Evolutionary conservation across 2,888 invertebrate genomes (phyloP), one percentile per base, ranked within the genome.

Genomic region (Acanthosepion pharaonis): DNA sequence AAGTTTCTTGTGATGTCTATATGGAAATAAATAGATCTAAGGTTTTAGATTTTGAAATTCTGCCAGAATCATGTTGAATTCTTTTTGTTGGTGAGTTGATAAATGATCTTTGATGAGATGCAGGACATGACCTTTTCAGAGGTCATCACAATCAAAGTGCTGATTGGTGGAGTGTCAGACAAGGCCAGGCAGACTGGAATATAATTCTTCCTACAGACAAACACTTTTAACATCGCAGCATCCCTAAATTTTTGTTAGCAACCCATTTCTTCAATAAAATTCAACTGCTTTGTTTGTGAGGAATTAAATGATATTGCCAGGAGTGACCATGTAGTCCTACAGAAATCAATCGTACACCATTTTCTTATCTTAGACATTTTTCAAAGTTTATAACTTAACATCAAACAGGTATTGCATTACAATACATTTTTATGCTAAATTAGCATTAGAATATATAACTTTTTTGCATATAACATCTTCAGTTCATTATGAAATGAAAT

Each of bases 91-190:
- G 18, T 33, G 78, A 78, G 78, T 78, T 78, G 78, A 78, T 78
- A 78, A 33, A 78, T 78, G 78, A n/a, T 78, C n/a, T 78, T 33
- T 78, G 78, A 78, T 78, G 33, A 78, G 78, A 78, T 78, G 78
- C 78, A 78, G 78, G 78, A 78, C 78, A 78, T 78, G 78, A n/a
- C 33, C 78, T 78, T 78, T 78, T n/a, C n/a, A 11, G 78, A n/a
- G 78, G 78, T 78, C 78, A 78, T 33, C n/a, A 15, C n/a, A 78
- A 78, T 78, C 78, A 78, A 78, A 78, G 78, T 78, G 78, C 18
- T 78, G 78, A 78, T 78, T 78, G 78, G 78, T 78, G n/a, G n/a
- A 78, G n/a, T 78, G 78, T 78, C 78, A 78, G 78, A 59, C 59
- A 78, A 78, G 78, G 78, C n/a, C 78, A 78, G 11, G n/a, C 9